Base-by-base conservation (phyloP, 2,888 invertebrate genomes). In the Argyra leucocephala region DNA sequence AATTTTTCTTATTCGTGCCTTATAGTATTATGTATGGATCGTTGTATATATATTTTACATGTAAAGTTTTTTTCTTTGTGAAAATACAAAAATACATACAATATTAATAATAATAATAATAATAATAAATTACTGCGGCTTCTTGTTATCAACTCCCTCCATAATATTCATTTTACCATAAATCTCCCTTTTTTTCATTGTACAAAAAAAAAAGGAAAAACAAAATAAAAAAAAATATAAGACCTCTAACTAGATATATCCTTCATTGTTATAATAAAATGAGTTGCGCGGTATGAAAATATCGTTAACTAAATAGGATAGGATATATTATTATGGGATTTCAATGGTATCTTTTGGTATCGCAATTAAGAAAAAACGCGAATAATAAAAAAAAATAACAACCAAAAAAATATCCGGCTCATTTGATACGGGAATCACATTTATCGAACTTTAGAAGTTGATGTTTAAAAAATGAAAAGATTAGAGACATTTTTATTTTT, bases 101-200 rank as follows among this genome's bases (percentile, higher is more conserved):
- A 31, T 31, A 31, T 7, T 31, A 31, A 31, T 31, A 31, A 31
- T 7, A 31, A 31, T 31, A 31, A 48, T 15, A 48, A 48, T 18
- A 48, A 48, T 48, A 48, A 48, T 15, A 48, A 48, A 48, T 48
- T 18, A 18, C 18, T 48, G 48, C 48, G 48, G 48, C 48, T 48
- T 48, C 48, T 48, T 48, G 48, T 48, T 48, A 48, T 48, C 48
- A 48, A 48, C 48, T 48, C 48, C 48, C 48, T 48, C 48, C 48
- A 48, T 48, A 48, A 48, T 48, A 48, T 48, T 48, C 48, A 48
- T 48, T 48, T 48, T 48, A 48, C 48, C 48, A 48, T 48, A 48
- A 48, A 48, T 48, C 48, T 48, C 48, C 48, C 48, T 48, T n/a
- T 37, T 15, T 37, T 48, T 48, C n/a, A 48, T 48, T 18, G 5